Percentiles rank a stretch among this genome's conserved stretches.
Evolutionary conservation across 2,113 vertebrate genomes (phyloP).

Genomic region (Ammodytes dubius): DNA sequence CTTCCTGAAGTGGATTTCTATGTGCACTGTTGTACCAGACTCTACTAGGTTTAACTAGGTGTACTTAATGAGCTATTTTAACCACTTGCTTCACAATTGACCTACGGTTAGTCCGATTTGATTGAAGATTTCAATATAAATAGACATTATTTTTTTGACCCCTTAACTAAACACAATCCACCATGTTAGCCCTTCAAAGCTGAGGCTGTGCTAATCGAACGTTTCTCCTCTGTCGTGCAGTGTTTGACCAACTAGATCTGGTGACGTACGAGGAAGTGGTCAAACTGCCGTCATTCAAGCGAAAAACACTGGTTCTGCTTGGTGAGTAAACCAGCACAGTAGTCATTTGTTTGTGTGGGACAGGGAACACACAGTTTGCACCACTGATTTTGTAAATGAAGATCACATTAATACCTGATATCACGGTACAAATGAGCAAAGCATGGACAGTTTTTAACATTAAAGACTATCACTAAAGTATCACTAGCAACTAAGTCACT

Average conservation of each 20-base stretch:
- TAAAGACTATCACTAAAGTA: no score
- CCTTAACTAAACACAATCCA: neutral
- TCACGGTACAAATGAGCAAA: no score
- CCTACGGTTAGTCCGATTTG: neutral
- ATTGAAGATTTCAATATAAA: no score
- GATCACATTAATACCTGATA: no score
- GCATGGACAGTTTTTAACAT: neutral
- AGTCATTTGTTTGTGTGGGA: neutral
- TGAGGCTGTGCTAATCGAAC: neutral
- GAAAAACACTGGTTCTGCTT: slow-evolving; percentile 98
- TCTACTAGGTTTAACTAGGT: neutral
- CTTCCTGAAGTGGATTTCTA: neutral
- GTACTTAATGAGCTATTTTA: neutral
- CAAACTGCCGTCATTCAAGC: slow-evolving; percentile 97
- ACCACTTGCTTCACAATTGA: neutral
- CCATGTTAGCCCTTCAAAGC: neutral
- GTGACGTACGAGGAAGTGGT: slow-evolving; percentile 99
- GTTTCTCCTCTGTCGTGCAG: slow-evolving; percentile 79
- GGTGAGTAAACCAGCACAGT: slow-evolving; percentile 81
- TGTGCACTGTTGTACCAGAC: neutral
- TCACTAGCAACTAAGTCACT: neutral
- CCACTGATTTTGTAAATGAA: no score
- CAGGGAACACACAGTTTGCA: no score
- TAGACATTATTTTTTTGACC: neutral
- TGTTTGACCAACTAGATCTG: slow-evolving; percentile 99